Conservation (phyloP, 1,140 invertebrate genomes). For the Saccostrea cuccullata region DNA sequence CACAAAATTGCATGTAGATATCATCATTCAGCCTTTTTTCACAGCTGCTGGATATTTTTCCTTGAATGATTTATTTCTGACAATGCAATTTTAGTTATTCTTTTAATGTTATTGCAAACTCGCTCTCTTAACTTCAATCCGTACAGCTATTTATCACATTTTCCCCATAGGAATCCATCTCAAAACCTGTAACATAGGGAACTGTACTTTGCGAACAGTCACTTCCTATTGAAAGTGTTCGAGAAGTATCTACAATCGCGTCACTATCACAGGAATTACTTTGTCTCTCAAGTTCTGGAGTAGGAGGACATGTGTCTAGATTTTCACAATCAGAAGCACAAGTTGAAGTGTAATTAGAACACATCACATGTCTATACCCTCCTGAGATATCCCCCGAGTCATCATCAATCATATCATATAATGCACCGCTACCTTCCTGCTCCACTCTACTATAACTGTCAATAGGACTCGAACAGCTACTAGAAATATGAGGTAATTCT, state of each 20-base stretch:
- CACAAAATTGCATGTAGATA: no score
- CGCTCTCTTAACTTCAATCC: no score
- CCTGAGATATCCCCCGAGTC: constrained; percentile 6
- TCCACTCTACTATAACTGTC: not conserved
- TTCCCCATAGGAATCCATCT: not conserved
- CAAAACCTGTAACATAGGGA: not conserved
- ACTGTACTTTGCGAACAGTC: not conserved
- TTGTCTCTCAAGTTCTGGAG: not conserved
- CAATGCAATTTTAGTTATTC: no score
- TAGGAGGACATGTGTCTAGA: not conserved
- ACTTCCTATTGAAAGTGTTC: not conserved
- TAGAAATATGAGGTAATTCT: not conserved
- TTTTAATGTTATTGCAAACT: no score
- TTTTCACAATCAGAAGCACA: constrained; percentile 18
- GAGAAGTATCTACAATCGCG: not conserved
- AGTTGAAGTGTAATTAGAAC: not conserved
- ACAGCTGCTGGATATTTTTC: no score
- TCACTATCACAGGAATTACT: not conserved
- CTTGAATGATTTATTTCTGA: no score
- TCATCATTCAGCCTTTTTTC: no score
- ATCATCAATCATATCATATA: not conserved
- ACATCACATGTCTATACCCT: not conserved
- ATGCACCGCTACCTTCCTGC: not conserved
- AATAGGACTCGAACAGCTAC: not conserved
- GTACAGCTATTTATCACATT: not conserved